Evolutionary conservation across 2,888 invertebrate genomes (phyloP).

Genomic region (Ctenicera cuprea): DNA sequence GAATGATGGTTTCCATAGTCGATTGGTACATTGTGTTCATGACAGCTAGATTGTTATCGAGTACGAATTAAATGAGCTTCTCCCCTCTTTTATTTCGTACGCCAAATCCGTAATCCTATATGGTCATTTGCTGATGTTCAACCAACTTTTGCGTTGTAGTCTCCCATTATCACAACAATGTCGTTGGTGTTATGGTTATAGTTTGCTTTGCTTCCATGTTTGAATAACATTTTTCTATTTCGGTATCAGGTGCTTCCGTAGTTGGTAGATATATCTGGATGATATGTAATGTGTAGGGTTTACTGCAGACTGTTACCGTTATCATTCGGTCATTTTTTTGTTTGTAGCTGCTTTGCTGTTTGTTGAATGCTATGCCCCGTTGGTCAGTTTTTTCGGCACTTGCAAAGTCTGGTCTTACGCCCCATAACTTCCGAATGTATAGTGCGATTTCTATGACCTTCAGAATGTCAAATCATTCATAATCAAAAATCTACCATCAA

Average conservation of each 20-base stretch:
- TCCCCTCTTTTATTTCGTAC: slow-evolving; percentile 1
- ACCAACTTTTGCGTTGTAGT: slow-evolving; percentile 8
- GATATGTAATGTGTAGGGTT: neutral
- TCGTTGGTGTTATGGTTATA: slow-evolving; percentile 11
- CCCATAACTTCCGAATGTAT: no score
- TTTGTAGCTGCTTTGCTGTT: neutral
- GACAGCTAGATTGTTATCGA: neutral
- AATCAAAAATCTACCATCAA: neutral
- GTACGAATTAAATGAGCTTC: neutral
- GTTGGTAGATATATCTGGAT: slow-evolving; percentile 12
- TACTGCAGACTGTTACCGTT: neutral
- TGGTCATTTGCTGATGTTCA: neutral
- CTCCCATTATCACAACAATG: neutral
- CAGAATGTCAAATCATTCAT: neutral
- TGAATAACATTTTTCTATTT: neutral
- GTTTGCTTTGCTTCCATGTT: neutral
- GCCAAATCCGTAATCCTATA: no score
- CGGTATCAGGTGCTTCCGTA: slow-evolving; percentile 2
- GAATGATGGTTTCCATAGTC: neutral
- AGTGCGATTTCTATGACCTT: neutral
- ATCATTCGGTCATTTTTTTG: slow-evolving; percentile 2
- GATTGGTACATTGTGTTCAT: neutral
- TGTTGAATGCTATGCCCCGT: neutral
- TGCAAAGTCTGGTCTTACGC: neutral
- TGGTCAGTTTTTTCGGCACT: neutral